Conservation (phyloP, 1,140 invertebrate genomes). For the Zaprionus africanus region DNA sequence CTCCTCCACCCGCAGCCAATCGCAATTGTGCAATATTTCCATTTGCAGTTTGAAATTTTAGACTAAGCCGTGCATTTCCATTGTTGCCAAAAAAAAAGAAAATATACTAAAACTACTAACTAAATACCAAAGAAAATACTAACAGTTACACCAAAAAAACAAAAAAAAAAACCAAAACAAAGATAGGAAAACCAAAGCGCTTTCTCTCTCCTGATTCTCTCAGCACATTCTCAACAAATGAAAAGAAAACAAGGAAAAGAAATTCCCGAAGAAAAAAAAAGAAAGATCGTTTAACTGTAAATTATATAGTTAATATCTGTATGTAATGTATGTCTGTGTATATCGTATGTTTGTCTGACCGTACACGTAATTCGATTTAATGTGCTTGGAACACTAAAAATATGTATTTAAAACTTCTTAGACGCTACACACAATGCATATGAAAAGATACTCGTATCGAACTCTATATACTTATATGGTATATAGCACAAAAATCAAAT, state of each 20-base stretch:
- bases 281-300: constrained; percentile 41
- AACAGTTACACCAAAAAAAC: constrained; percentile 58
- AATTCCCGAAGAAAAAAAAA: constrained; percentile 5
- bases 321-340: constrained; percentile 26
- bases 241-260: constrained; percentile 7
- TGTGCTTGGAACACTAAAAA: background rate
- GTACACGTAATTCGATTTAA: constrained; percentile 31
- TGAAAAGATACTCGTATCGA: constrained; percentile 5
- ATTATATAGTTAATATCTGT: constrained; percentile 32
- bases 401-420: constrained; percentile 20
- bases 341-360: constrained; percentile 36
- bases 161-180: constrained; percentile 40
- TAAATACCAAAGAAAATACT: constrained; percentile 49
- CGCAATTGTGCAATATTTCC: constrained; percentile 82
- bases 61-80: constrained; percentile 65
- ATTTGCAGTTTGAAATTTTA: constrained; percentile 40
- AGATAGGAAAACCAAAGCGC: constrained; percentile 38
- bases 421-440: constrained; percentile 14
- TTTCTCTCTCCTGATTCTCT: constrained; percentile 18
- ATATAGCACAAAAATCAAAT: constrained; percentile 40
- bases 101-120: constrained; percentile 32
- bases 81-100: constrained; percentile 68
- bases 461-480: background rate
- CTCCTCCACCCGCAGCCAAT: constrained; percentile 42
- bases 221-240: constrained; percentile 21